A percentile compares a stretch with the other conserved stretches of the same genome.
Evolutionary conservation across 1,140 invertebrate genomes (phyloP).

Genomic region (Lasaia peninsularis): DNA sequence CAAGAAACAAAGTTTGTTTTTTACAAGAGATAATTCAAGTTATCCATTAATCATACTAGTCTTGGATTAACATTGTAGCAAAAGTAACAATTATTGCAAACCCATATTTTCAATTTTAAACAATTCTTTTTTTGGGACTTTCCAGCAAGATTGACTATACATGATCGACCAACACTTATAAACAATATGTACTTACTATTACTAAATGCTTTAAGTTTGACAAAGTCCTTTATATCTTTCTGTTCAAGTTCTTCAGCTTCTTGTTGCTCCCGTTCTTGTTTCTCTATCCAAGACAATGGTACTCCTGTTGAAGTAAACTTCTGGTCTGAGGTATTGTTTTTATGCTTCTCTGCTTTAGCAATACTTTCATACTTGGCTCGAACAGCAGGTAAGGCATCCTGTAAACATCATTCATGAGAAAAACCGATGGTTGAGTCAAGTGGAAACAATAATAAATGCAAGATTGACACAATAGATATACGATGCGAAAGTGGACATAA

Average conservation of each 20-base stretch:
- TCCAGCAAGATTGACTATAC: too few species aligned
- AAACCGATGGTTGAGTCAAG: too few species aligned
- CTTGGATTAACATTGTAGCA: too few species aligned
- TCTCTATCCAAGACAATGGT: conserved; percentile 37
- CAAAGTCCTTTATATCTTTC: conserved; percentile 45
- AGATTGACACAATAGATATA: too few species aligned
- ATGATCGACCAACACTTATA: too few species aligned
- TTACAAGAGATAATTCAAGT: not conserved
- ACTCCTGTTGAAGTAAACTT: conserved; percentile 53
- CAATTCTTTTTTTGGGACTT: too few species aligned
- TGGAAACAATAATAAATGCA: too few species aligned
- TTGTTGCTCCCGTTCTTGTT: conserved; percentile 32
- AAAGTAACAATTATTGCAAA: too few species aligned
- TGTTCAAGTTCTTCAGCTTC: conserved; percentile 39
- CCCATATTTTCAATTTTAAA: too few species aligned
- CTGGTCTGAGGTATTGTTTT: conserved; percentile 25
- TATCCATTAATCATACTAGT: too few species aligned
- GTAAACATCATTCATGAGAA: not conserved
- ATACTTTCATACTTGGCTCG: conserved; percentile 43
- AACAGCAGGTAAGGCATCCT: conserved; percentile 39
- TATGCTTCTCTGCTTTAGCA: conserved; percentile 46
- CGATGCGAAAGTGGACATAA: too few species aligned
- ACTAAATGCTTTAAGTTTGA: conserved; percentile 35
- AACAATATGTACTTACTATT: conserved; percentile 20
- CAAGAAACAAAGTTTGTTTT: not conserved